Base-by-base conservation (phyloP, 2,888 invertebrate genomes). In the Brenthis ino region DNA sequence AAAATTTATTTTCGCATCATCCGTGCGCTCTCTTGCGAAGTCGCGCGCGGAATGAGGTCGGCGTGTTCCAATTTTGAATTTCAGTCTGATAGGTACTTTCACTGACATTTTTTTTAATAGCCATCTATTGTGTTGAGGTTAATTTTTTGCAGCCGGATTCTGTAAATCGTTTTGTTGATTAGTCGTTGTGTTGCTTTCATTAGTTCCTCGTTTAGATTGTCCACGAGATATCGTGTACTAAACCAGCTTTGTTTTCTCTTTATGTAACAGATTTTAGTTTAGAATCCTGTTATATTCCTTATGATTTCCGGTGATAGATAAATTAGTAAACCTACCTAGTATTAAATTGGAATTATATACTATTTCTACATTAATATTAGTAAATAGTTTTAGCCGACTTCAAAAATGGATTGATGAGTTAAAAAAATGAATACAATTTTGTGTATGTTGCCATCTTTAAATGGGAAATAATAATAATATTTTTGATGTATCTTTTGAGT, bases 11-110 rank as follows among this genome's bases (percentile, higher is more conserved):
- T 89, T 88, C 67, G 84, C 82, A 78, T 77, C 81, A 77, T 79
- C 76, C 80, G 82, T 80, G 83, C 81, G 85, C 81, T 82, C 86
- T 82, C 84, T 84, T 79, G 82, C 83, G 79, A 85, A 84, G 86
- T 78, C 83, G 77, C 82, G 79, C 76, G 71, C 63, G 85, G 86
- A 92, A 91, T 91, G 91, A 85, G 91, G 91, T 86, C 91, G 85
- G 69, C 74, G 76, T 80, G 88, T 87, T 89, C 89, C 90, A 89
- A 87, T 91, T 91, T 89, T 89, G 88, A 88, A 89, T 87, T 88
- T 85, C 85, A 82, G 88, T 86, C 87, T 77, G 74, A 70, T 69
- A 78, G 79, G 77, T 80, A 87, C 89, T 89, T 91, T 91, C 89
- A 86, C 89, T 87, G 75, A 69, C 73, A 72, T 73, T 77, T 64